phyloP scores from a whole-genome alignment of 2,888 invertebrate species.

The Elysia crispata region DNA sequence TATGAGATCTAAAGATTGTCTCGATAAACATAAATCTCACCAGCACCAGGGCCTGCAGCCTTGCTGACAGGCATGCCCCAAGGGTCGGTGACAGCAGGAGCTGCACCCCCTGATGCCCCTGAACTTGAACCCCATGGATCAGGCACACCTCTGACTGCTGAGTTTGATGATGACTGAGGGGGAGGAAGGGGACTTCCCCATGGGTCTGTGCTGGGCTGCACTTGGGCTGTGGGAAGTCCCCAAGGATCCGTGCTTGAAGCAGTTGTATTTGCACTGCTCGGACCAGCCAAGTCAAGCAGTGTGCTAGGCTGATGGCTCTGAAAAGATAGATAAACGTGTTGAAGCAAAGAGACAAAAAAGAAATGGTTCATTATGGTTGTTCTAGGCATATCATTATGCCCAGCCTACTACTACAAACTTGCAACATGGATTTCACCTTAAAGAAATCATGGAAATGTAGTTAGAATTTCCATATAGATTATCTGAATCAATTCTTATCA shows the following conservation, averaged over 20 bases:
- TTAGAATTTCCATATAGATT: too few relatives aligned
- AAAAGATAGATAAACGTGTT: not conserved
- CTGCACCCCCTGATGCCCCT: conserved; percentile 34
- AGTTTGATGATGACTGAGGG: too few relatives aligned
- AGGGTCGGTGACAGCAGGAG: conserved; percentile 62
- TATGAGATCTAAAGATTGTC: too few relatives aligned
- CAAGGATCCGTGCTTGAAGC: conserved; percentile 62
- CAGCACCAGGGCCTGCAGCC: conserved; percentile 50
- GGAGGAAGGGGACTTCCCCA: conserved; percentile 65
- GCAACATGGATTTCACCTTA: too few relatives aligned
- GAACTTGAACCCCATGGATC: conserved; percentile 56
- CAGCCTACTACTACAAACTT: too few relatives aligned
- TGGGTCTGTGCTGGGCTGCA: conserved; percentile 60
- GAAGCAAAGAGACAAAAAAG: too few relatives aligned
- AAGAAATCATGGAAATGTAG: too few relatives aligned
- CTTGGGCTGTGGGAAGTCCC: conserved; percentile 64
- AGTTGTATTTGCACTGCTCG: conserved; percentile 45
- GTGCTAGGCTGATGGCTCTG: conserved; percentile 63
- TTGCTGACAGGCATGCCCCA: conserved; percentile 70
- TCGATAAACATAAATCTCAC: too few relatives aligned
- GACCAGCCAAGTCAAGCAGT: conserved; percentile 53
- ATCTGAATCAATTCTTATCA: too few relatives aligned
- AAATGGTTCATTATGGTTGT: too few relatives aligned
- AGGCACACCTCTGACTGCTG: conserved; percentile 51
- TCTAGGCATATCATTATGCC: too few relatives aligned